A percentile compares a stretch with the other conserved stretches of the same genome.
Evolutionary conservation across 2,888 invertebrate genomes (phyloP).

Genomic region (Synergus japonicus): DNA sequence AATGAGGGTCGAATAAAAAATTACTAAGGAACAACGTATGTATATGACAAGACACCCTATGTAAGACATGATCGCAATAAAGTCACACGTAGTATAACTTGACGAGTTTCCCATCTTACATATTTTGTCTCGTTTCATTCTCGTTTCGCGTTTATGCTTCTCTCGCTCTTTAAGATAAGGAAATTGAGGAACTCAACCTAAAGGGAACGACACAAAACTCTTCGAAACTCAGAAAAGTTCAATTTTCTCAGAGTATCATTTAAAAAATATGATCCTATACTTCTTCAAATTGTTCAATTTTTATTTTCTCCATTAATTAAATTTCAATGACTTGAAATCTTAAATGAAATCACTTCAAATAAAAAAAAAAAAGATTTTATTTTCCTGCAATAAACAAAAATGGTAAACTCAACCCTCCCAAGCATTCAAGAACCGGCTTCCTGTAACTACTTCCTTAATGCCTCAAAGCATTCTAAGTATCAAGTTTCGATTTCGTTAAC

Average conservation of each 20-base stretch:
- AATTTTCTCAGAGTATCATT: not conserved
- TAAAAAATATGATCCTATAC: not conserved
- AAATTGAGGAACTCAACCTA: not conserved
- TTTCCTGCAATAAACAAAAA: not conserved
- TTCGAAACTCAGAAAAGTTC: not conserved
- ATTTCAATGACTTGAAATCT: no score
- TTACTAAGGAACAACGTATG: not conserved
- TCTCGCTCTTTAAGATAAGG: not conserved
- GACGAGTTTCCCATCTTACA: not conserved
- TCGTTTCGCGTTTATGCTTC: not conserved
- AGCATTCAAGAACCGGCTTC: not conserved
- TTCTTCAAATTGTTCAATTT: not conserved
- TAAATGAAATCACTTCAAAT: not conserved
- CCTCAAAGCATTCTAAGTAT: not conserved
- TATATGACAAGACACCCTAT: not conserved
- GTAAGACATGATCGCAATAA: conserved; percentile 18
- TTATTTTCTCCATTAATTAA: not conserved
- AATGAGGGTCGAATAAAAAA: conserved; percentile 1
- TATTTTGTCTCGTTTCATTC: conserved; percentile 4
- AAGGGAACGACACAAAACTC: not conserved
- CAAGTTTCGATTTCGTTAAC: not conserved
- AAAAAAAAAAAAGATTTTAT: not conserved
- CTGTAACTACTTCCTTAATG: not conserved
- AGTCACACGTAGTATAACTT: conserved; percentile 21
- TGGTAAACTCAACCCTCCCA: not conserved